Conservation (phyloP, 2,888 invertebrate genomes). For the Synanthedon andrenaeformis region DNA sequence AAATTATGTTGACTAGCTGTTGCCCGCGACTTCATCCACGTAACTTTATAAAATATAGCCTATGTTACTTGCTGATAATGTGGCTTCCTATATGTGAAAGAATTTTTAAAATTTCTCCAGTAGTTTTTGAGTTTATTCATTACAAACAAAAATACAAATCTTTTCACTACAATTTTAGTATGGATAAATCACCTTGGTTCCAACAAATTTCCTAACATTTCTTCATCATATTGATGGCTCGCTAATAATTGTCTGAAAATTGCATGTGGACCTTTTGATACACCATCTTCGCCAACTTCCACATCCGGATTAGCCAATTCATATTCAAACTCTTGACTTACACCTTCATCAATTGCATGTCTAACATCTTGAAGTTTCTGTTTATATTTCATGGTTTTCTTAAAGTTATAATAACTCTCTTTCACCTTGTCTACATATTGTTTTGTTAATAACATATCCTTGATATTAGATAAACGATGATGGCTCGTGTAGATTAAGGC, state of each 20-base stretch:
- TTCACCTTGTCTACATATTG: constrained; percentile 48
- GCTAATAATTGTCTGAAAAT: constrained; percentile 56
- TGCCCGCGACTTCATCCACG: too few relatives aligned
- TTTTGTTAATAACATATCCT: constrained; percentile 44
- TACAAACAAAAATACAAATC: too few relatives aligned
- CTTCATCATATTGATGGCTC: constrained; percentile 46
- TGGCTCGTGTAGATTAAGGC: constrained; percentile 51
- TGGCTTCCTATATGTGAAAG: too few relatives aligned
- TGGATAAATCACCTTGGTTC: constrained; percentile 49
- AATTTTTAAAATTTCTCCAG: too few relatives aligned
- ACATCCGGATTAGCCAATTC: constrained; percentile 13
- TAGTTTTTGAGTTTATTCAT: too few relatives aligned
- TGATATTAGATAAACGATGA: constrained; percentile 29
- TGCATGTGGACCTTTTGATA: constrained; percentile 54
- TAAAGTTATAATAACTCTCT: constrained; percentile 62
- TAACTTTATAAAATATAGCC: too few relatives aligned
- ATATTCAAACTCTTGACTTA: constrained; percentile 51
- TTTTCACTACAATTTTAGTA: neutral
- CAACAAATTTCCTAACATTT: constrained; percentile 47
- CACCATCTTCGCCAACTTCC: constrained; percentile 9
- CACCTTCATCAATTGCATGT: constrained; percentile 60
- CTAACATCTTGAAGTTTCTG: constrained; percentile 55
- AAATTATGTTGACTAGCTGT: neutral
- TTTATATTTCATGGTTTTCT: constrained; percentile 56
- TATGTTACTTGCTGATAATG: too few relatives aligned